Evolutionary conservation across 2,888 invertebrate species (phyloP), one percentile per base, ranked within the genome.

Genomic region (Cheiracanthium punctorium): DNA sequence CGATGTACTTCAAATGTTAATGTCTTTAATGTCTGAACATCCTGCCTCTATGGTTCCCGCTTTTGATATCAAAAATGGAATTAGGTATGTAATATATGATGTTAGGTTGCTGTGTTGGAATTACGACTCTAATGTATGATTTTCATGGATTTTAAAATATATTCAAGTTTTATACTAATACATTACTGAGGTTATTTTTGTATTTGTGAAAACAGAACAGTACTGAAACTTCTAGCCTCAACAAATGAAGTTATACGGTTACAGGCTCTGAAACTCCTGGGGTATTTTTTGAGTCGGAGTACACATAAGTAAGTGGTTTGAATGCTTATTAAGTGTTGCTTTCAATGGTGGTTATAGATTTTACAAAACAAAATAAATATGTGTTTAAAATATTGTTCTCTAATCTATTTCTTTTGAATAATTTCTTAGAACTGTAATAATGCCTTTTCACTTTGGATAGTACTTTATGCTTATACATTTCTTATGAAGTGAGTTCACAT

Each of bases 41-140:
- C 99, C 99, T 0, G 96, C 98, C 89, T 98, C 98, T 1, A 97
- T 99, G 97, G 98, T 99, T 90, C 99, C 99, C 52, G 98, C 98
- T 77, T 99, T 99, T 92, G 99, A 99, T 93, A 95, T 96, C 88
- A 99, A 99, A 90, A 96, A 97, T 90, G 99, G 99, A 87, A 96
- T 99, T 77, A 92, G 91, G 92, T 92, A 89, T 80, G 71, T 70
- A 28, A 17, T 30, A 24, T 37, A 37, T 37, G 10, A 7, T 37
- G 7, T 37, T 37, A 37, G 10, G 10, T 7, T 37, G 10, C 10
- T 37, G 37, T 37, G 37, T 37, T 10, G 4, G 10, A 37, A 37
- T 37, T 37, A 67, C 17, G 12, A 33, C 12, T 71, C 52, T 73
- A 48, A 64, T 80, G n/a, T n/a, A 58, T 80, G 37, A 64, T 80